Evolutionary conservation across 1,140 invertebrate species (phyloP).

Genomic region (Trypoxylus dichotomus): DNA sequence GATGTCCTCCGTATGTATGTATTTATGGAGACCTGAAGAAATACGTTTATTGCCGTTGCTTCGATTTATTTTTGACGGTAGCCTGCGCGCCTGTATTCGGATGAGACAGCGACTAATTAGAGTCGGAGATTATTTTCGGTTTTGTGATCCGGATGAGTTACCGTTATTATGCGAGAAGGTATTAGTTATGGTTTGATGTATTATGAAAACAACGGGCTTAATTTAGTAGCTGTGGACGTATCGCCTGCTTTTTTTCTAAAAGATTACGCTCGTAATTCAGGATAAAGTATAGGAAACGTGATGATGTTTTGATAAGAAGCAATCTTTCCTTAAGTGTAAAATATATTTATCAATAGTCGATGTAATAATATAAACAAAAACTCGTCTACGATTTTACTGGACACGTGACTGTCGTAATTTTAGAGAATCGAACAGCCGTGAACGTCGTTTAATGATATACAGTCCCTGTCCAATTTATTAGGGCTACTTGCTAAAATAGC

Average conservation of each 20-base stretch:
- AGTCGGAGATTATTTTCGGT: background rate
- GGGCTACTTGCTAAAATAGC: too few relatives aligned
- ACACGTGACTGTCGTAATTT: too few relatives aligned
- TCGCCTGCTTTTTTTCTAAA: background rate
- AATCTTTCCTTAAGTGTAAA: too few relatives aligned
- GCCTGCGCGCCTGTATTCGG: background rate
- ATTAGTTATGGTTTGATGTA: conserved; percentile 25
- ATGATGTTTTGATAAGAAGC: background rate
- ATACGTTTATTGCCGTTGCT: background rate
- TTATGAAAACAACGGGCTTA: conserved; percentile 16
- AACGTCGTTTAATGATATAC: too few relatives aligned
- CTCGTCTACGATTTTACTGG: too few relatives aligned
- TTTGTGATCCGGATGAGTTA: conserved; percentile 2
- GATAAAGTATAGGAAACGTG: background rate
- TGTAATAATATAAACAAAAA: too few relatives aligned
- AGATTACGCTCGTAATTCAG: background rate
- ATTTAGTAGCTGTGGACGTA: background rate
- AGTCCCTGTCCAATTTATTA: too few relatives aligned
- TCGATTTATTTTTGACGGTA: conserved; percentile 1
- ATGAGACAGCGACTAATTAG: conserved; percentile 1
- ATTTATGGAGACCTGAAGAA: background rate
- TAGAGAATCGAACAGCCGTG: too few relatives aligned
- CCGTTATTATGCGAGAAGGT: background rate
- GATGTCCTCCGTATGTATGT: background rate
- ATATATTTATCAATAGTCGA: too few relatives aligned